Percentiles rank a stretch among this genome's conserved stretches.
These are phyloP conservation scores for Ivindomyrus marchei DNA, from an alignment of 2,113 vertebrate species.

Conservation along the genomic window DNA sequence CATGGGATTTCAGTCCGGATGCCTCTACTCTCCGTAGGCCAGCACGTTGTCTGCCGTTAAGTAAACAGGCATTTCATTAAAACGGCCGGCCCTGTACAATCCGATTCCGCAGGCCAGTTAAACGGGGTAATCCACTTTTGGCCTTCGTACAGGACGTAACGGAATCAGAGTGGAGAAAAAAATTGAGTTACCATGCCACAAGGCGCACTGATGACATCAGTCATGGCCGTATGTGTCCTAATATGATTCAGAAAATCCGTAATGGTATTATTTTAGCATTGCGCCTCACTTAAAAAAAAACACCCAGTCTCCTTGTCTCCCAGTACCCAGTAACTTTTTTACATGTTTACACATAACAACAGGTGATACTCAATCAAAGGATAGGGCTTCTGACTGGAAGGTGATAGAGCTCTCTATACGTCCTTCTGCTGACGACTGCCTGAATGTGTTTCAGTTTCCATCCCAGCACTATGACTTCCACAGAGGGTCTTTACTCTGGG, in stretches of 20 bases:
- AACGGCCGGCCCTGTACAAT: background rate
- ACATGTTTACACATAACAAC: background rate
- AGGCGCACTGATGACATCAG: background rate
- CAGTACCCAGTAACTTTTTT: background rate
- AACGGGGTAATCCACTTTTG: conserved; percentile 4
- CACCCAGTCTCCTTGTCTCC: background rate
- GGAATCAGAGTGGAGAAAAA: background rate
- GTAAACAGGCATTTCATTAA: conserved; percentile 6
- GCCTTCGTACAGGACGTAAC: background rate
- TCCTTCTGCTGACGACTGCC: background rate
- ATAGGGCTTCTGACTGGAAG: background rate
- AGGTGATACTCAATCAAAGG: background rate
- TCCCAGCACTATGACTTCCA: background rate
- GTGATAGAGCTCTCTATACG: background rate
- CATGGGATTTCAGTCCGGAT: background rate
- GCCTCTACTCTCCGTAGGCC: background rate
- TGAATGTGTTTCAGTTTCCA: background rate
- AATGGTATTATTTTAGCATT: background rate
- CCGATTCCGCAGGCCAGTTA: background rate
- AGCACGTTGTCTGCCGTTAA: background rate
- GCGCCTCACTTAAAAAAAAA: background rate
- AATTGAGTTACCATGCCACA: conserved; percentile 11
- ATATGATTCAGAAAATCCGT: conserved; percentile 4
- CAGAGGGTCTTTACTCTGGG: background rate
- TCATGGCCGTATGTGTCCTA: background rate